A percentile compares a stretch with the other conserved stretches of the same genome.
Evolutionary conservation across 2,888 invertebrate species (phyloP).

Genomic region (Clistopyga incitator): DNA sequence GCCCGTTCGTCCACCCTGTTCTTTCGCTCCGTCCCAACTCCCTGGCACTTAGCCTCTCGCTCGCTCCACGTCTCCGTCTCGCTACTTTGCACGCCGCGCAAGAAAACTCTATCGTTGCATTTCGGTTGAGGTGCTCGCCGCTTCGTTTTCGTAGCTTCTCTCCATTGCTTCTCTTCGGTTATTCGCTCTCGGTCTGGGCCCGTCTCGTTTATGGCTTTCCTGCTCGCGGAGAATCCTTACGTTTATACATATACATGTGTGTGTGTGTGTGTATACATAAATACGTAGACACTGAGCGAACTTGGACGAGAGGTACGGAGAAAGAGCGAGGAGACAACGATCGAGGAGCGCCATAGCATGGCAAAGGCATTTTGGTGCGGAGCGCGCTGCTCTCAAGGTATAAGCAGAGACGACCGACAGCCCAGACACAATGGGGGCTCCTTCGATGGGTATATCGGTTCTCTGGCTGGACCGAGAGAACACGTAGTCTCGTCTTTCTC

Average conservation of each 20-base stretch:
- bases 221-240: slow-evolving; percentile 25
- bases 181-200: slow-evolving; percentile 10
- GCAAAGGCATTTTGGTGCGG: slow-evolving; percentile 50
- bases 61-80: background rate
- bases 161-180: slow-evolving; percentile 31
- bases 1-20: slow-evolving; percentile 41
- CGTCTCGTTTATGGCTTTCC: slow-evolving; percentile 46
- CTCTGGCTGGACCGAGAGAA: slow-evolving; percentile 47
- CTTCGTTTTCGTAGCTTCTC: slow-evolving; percentile 41
- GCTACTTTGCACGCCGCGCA: slow-evolving; percentile 7
- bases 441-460: slow-evolving; percentile 60
- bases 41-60: background rate
- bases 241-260: background rate
- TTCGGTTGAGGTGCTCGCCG: slow-evolving; percentile 55
- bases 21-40: background rate
- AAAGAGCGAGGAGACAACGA: slow-evolving; percentile 19
- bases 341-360: slow-evolving; percentile 25
- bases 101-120: slow-evolving; percentile 29
- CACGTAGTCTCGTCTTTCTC: slow-evolving; percentile 48
- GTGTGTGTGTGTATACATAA: background rate
- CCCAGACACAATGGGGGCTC: slow-evolving; percentile 60
- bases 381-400: slow-evolving; percentile 43
- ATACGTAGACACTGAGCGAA: background rate
- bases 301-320: slow-evolving; percentile 24
- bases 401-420: slow-evolving; percentile 51